phyloP scores from a whole-genome alignment of 2,888 invertebrate genomes.

The Cenopis cana region DNA sequence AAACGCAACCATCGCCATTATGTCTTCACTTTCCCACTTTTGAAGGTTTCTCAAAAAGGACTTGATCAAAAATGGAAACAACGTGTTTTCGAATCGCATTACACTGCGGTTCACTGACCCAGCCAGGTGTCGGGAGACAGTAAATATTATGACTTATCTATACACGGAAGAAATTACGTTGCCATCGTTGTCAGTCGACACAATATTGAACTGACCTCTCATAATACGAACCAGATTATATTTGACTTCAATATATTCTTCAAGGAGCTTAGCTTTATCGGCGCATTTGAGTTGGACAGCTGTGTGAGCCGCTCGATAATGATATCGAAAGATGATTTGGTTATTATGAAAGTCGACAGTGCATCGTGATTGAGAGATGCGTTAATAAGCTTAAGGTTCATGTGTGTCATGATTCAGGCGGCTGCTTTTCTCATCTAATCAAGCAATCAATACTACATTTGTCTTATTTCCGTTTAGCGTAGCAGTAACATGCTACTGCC shows the following conservation, averaged over 20 bases:
- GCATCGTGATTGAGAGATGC: constrained; percentile 31
- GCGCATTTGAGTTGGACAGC: constrained; percentile 62
- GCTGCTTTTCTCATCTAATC: constrained; percentile 11
- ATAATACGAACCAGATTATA: constrained; percentile 74
- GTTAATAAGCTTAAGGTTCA: constrained; percentile 40
- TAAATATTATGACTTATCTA: constrained; percentile 74
- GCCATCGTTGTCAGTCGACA: constrained; percentile 67
- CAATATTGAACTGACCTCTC: constrained; percentile 76
- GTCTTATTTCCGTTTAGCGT: constrained; percentile 48
- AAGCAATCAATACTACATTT: constrained; percentile 7
- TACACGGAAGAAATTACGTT: constrained; percentile 77
- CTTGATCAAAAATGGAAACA: constrained; percentile 63
- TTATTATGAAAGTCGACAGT: constrained; percentile 40
- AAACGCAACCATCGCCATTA: constrained; percentile 59
- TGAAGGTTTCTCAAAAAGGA: constrained; percentile 55
- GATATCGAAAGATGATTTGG: constrained; percentile 41
- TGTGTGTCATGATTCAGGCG: constrained; percentile 17
- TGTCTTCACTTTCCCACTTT: constrained; percentile 63
- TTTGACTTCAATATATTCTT: constrained; percentile 60
- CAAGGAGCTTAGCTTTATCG: constrained; percentile 66
- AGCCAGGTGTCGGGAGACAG: constrained; percentile 77
- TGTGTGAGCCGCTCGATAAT: constrained; percentile 62
- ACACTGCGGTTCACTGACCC: constrained; percentile 66
- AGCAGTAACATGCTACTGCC: constrained; percentile 63
- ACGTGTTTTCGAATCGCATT: constrained; percentile 51